Base-by-base conservation (phyloP, 2,113 vertebrate species). In the Hypocryptadius cinnamomeus region DNA sequence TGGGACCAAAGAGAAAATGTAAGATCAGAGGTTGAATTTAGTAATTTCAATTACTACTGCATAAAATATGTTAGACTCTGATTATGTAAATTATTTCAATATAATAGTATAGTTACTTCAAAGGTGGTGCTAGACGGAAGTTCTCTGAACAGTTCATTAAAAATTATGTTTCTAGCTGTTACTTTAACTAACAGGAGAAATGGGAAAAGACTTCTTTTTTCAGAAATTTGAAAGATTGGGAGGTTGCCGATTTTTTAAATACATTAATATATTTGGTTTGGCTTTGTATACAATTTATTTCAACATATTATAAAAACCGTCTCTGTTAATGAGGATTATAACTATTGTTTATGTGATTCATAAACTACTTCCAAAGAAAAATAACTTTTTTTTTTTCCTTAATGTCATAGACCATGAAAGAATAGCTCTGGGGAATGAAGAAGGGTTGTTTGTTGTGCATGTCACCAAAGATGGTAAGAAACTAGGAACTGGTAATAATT, bases 401-500 rank as follows among this genome's bases (percentile, higher is more conserved):
- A 60, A 82, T 96, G 22, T 96, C 70, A 51, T 90, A 99, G 99
- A 99, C 98, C 99, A 99, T 28, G 99, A 99, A 97, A 98, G 99
- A 48, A 98, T 99, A 89, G 99, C 99, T 87, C 97, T 99, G 85
- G 99, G 99, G 80, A 99, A 99, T 57, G 99, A 99, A 98, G 99
- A 99, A 97, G 99, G 99, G 25, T 97, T 99, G 66, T 99, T 98
- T 95, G 98, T 99, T 95, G 97, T 99, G 37, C 99, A 99, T 47
- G 98, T 99, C 97, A 99, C 99, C 96, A 99, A 99, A 98, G 99
- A 99, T 4, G 99, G 99, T 99, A 98, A 98, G 98, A 95, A 39
- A 60, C 50, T n/a, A 47, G 74, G 25, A 96, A 59, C 74, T 87
- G 39, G 12, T 93, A 82, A 42, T 85, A 19, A 69, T 45, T 88